These are phyloP conservation scores for Hartigia nigra DNA, from an alignment of 2,888 invertebrate genomes.

Conservation along the genomic window DNA sequence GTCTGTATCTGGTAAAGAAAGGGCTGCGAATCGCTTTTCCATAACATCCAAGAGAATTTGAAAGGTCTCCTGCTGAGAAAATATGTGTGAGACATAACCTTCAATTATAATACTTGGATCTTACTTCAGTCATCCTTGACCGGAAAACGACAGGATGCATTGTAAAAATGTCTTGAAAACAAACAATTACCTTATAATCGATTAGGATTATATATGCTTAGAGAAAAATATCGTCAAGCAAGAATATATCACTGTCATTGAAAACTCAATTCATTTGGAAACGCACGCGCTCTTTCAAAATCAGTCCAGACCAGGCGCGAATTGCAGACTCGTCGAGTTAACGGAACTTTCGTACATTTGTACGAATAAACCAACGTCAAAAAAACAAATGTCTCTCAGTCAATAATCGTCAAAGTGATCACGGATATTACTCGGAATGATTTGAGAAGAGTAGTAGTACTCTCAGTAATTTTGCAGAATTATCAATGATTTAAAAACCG, in stretches of 20 bases:
- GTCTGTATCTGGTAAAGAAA: slow-evolving; percentile 37
- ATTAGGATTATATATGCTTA: neutral
- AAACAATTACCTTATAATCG: neutral
- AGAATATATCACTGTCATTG: neutral
- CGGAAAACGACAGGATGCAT: slow-evolving; percentile 35
- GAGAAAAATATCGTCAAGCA: neutral
- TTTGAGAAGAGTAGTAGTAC: neutral
- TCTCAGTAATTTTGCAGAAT: neutral
- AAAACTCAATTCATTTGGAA: neutral
- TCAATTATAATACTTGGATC: slow-evolving; percentile 22
- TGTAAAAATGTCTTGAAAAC: slow-evolving; percentile 3
- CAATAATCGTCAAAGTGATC: neutral
- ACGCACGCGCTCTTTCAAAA: neutral
- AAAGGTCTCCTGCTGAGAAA: slow-evolving; percentile 29
- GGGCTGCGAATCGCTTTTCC: slow-evolving; percentile 48
- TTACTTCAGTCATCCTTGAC: slow-evolving; percentile 37
- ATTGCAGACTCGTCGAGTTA: neutral
- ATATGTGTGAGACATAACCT: slow-evolving; percentile 25
- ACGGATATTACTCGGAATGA: neutral
- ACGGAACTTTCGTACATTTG: neutral
- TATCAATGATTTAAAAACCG: neutral
- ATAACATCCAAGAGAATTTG: slow-evolving; percentile 41
- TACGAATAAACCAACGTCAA: neutral
- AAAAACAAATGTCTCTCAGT: neutral
- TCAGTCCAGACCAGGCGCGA: neutral